A percentile compares a stretch with the other conserved stretches of the same genome.
These are phyloP conservation scores for Parnassius apollo DNA, from an alignment of 2,888 invertebrate species.

Conservation along the genomic window DNA sequence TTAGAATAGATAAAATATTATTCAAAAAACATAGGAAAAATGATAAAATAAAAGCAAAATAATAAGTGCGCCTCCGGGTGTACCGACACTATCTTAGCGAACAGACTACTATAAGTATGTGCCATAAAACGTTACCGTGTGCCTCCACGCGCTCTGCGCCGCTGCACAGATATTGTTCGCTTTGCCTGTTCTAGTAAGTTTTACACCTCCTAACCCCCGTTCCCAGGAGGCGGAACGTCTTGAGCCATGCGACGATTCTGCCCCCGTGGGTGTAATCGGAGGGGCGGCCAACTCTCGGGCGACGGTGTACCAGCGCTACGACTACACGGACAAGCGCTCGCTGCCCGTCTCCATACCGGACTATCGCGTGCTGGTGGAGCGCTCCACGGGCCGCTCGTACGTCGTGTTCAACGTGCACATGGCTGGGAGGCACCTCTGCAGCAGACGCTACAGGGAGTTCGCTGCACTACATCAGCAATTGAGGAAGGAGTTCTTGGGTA, in stretches of 20 bases:
- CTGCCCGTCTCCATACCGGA: constrained; percentile 95
- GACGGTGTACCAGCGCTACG: constrained; percentile 83
- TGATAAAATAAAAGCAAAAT: too few species aligned
- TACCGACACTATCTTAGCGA: too few species aligned
- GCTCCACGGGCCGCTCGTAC: constrained; percentile 93
- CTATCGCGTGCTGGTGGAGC: constrained; percentile 92
- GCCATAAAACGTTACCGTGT: too few species aligned
- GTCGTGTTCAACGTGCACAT: constrained; percentile 99
- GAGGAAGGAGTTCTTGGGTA: constrained; percentile 95
- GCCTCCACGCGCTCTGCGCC: too few species aligned
- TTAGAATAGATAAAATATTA: too few species aligned
- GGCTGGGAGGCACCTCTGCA: constrained; percentile 98
- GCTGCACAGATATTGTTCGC: too few species aligned
- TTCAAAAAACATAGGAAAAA: too few species aligned
- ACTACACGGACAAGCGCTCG: constrained; percentile 96
- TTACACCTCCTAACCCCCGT: too few species aligned
- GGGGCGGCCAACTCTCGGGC: constrained; percentile 74
- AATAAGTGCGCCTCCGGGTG: too few species aligned
- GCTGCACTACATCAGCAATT: constrained; percentile 92
- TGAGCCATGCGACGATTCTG: constrained; percentile 90
- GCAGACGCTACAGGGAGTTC: constrained; percentile 97
- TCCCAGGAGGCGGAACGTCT: constrained; percentile 89
- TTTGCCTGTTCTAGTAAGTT: too few species aligned
- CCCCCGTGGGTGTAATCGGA: constrained; percentile 69
- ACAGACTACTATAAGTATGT: too few species aligned